Evolutionary conservation across 2,113 vertebrate species (phyloP).

Genomic region (human): DNA sequence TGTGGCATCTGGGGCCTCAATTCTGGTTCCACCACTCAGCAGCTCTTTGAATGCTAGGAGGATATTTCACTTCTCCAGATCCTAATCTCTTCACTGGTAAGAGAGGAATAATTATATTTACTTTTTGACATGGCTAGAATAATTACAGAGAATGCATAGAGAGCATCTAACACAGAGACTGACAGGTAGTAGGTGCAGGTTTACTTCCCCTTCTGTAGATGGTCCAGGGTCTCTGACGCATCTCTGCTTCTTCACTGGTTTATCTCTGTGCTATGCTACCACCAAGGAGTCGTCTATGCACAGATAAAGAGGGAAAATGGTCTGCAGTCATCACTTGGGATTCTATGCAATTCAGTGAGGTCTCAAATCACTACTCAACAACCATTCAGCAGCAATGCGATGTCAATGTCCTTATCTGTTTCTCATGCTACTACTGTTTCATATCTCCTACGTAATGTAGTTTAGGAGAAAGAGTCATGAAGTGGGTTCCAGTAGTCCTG

Average conservation of each 20-base stretch:
- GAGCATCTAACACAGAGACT: not conserved
- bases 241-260: not conserved
- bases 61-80: not conserved
- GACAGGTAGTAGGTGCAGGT: rapidly evolving
- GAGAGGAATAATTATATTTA: not conserved
- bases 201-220: not conserved
- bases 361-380: not conserved
- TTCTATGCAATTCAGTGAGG: not conserved
- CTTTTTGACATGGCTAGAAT: not conserved
- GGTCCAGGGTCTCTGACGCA: not conserved
- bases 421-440: not conserved
- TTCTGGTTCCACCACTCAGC: not conserved
- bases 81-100: not conserved
- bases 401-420: not conserved
- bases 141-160: not conserved
- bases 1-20: not conserved
- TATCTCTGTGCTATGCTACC: not conserved
- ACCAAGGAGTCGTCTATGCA: not conserved
- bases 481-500: not conserved
- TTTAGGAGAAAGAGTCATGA: not conserved
- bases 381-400: not conserved
- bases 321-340: not conserved
- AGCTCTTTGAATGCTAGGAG: not conserved
- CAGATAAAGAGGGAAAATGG: not conserved
- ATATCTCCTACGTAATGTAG: not conserved